Base-by-base conservation (phyloP, 2,888 invertebrate genomes). In the Lycia hirtaria region DNA sequence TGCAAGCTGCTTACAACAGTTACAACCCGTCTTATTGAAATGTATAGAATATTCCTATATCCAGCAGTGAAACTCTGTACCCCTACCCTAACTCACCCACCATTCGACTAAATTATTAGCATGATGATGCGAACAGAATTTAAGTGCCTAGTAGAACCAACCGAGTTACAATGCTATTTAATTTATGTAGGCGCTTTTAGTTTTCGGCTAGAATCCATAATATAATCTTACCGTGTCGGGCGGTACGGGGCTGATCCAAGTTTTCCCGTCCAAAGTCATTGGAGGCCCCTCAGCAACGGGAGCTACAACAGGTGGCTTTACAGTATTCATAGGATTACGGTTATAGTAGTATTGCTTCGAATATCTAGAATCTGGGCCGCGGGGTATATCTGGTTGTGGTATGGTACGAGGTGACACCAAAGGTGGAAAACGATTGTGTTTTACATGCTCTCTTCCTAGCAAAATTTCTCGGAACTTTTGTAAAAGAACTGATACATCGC, bases 291-390 rank as follows among this genome's bases (percentile, higher is more conserved):
- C 76, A 1, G 81, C 87, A 5, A 88, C 62, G 1, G 89, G 88
- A 0, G 86, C 88, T 5, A 88, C 75, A 0, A 90, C 78, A 0
- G 91, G 90, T 0, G 90, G 90, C 6, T 74, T 71, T 0, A 89
- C 85, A 1, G 88, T 81, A 53, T 83, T 66, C 56, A 73, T 63
- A 0, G 71, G 73, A 67, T 68, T 72, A 37, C 89, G 77, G 5
- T 68, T 61, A 28, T 56, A 71, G 60, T 91, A 90, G 57, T 78
- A 85, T 41, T 81, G 73, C 0, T 80, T 66, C 0, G 86, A 77
- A 64, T 87, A 88, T 37, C 78, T 84, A 35, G 75, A 56, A 3
- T 82, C 80, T 0, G 83, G 81, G 0, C 81, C 83, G 1, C 90
- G 78, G 15, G 87, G 85, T 37, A 89, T 68, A 1, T 85, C 82